These are phyloP conservation scores for Machimus atricapillus DNA, from an alignment of 2,888 invertebrate species.

Conservation along the genomic window DNA sequence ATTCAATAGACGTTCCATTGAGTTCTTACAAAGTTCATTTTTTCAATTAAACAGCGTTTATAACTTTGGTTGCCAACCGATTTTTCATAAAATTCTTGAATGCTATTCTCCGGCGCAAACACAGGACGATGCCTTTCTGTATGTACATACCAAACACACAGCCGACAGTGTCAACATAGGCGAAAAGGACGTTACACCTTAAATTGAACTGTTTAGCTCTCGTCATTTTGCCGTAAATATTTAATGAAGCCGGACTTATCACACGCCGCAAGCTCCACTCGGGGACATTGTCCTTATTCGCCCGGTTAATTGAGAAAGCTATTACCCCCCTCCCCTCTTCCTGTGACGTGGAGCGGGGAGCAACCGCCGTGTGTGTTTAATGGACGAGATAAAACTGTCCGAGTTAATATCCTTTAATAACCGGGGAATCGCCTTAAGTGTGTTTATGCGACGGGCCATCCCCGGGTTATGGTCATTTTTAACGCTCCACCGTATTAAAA, in stretches of 20 bases:
- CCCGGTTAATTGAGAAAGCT: not conserved
- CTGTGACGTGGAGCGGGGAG: not conserved
- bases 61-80: not conserved
- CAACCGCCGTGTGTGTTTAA: not conserved
- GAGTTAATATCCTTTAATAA: not conserved
- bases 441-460: not conserved
- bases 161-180: not conserved
- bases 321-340: not conserved
- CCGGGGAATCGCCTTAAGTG: not conserved
- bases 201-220: not conserved
- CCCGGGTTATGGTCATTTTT: not conserved
- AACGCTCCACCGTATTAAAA: not conserved
- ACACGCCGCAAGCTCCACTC: not conserved
- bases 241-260: not conserved
- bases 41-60: not conserved
- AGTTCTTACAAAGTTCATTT: not conserved
- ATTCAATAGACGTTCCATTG: not conserved
- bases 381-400: not conserved
- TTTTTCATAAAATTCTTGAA: not conserved
- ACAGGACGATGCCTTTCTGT: not conserved
- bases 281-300: not conserved
- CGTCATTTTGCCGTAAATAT: not conserved
- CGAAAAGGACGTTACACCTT: not conserved
- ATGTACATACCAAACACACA: not conserved
- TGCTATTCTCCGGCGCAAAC: not conserved